phyloP scores from a whole-genome alignment of 2,888 invertebrate genomes.

The Chloroclysta siterata region DNA sequence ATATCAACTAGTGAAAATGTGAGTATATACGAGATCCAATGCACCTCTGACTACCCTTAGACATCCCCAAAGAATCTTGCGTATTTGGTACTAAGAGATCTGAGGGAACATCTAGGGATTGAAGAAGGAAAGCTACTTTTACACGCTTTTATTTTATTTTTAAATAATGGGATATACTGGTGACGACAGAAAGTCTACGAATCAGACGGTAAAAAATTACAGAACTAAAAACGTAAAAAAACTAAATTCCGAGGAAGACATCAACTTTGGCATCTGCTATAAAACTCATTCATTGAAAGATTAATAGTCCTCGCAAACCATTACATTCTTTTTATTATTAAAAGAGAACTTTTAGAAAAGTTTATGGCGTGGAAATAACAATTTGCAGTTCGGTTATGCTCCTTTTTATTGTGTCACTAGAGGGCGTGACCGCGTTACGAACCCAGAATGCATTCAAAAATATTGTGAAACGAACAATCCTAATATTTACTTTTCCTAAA shows the following conservation, averaged over 20 bases:
- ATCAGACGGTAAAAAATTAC: conserved; percentile 33
- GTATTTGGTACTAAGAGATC: too few relatives aligned
- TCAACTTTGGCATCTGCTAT: conserved; percentile 59
- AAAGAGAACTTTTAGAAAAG: conserved; percentile 67
- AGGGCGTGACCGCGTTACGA: conserved; percentile 77
- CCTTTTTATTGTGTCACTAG: conserved; percentile 62
- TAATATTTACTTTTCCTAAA: conserved; percentile 79
- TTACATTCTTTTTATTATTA: conserved; percentile 58
- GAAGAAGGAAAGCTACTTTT: too few relatives aligned
- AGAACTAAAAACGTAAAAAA: conserved; percentile 35
- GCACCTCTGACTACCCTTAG: too few relatives aligned
- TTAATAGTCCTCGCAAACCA: conserved; percentile 69
- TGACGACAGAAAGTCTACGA: conserved; percentile 33
- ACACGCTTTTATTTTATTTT: too few relatives aligned
- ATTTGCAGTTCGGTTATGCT: conserved; percentile 76
- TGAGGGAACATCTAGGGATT: too few relatives aligned
- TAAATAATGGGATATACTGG: too few relatives aligned
- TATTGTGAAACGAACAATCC: conserved; percentile 76
- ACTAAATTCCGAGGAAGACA: conserved; percentile 50
- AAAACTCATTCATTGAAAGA: conserved; percentile 70
- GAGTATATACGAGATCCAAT: too few relatives aligned
- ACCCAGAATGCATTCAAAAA: conserved; percentile 56
- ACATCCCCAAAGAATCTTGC: too few relatives aligned
- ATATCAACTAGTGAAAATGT: too few relatives aligned
- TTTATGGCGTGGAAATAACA: conserved; percentile 82